Evolutionary conservation across 2,797 vertebrate genomes (phyloP).

Genomic region (Lophotriccus pileatus): DNA sequence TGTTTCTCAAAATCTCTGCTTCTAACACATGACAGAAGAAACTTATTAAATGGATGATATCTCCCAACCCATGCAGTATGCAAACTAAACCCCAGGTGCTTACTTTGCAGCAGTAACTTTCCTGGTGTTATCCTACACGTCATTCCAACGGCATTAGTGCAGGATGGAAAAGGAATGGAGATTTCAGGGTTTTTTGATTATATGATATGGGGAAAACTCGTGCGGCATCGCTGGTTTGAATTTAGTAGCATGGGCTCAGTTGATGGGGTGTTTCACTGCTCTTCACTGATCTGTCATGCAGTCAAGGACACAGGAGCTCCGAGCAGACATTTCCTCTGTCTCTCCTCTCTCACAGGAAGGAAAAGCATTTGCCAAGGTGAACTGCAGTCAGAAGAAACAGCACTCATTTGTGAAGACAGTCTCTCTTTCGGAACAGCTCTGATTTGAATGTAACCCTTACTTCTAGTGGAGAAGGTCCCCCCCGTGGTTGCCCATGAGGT

Average conservation of each 20-base stretch:
- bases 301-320: neutral
- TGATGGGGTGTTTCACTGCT: neutral
- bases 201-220: neutral
- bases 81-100: neutral
- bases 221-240: neutral
- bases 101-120: neutral
- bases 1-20: neutral
- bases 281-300: neutral
- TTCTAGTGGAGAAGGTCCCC: neutral
- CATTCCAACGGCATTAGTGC: neutral
- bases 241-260: neutral
- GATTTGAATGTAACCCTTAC: neutral
- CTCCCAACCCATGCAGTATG: neutral
- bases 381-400: neutral
- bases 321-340: neutral
- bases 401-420: rapidly evolving
- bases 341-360: neutral
- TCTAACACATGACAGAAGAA: neutral
- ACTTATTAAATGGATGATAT: neutral
- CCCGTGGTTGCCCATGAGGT: neutral
- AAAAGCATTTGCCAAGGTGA: neutral
- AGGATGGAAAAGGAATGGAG: neutral
- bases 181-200: neutral
- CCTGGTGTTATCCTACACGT: neutral
- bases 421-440: neutral